Evolutionary conservation across 2,888 invertebrate species (phyloP).

Genomic region (Saturnia japonica): DNA sequence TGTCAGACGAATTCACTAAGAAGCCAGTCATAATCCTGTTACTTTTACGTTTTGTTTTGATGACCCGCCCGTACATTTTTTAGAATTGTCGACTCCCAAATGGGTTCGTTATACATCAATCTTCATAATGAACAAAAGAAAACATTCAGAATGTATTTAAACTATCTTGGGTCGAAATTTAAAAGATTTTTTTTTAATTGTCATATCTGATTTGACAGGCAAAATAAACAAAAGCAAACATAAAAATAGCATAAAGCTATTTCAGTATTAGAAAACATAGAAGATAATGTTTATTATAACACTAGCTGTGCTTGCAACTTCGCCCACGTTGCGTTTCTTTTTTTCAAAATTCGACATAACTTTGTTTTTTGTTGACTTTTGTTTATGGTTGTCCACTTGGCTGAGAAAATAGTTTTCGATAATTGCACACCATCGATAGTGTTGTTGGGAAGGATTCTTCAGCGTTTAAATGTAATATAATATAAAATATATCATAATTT

Average conservation of each 20-base stretch:
- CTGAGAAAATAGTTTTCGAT: no score
- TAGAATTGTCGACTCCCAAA: neutral
- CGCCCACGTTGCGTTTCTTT: no score
- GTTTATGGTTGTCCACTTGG: no score
- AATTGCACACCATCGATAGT: no score
- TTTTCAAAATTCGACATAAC: no score
- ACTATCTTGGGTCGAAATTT: neutral
- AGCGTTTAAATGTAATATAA: no score
- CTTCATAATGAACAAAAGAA: neutral
- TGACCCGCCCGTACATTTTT: neutral
- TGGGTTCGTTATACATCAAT: neutral
- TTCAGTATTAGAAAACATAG: neutral
- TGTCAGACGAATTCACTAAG: neutral
- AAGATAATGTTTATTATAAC: neutral
- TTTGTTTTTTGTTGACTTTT: no score
- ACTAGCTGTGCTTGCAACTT: no score
- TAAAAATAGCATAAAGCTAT: neutral
- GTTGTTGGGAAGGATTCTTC: no score
- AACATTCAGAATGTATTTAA: neutral
- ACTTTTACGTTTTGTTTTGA: neutral
- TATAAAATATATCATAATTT: no score
- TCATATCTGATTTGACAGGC: neutral
- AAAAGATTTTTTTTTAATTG: neutral
- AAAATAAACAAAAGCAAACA: neutral
- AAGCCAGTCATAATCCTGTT: neutral